Base-by-base conservation (phyloP, 2,888 invertebrate species). In the Mellilla xanthometata region DNA sequence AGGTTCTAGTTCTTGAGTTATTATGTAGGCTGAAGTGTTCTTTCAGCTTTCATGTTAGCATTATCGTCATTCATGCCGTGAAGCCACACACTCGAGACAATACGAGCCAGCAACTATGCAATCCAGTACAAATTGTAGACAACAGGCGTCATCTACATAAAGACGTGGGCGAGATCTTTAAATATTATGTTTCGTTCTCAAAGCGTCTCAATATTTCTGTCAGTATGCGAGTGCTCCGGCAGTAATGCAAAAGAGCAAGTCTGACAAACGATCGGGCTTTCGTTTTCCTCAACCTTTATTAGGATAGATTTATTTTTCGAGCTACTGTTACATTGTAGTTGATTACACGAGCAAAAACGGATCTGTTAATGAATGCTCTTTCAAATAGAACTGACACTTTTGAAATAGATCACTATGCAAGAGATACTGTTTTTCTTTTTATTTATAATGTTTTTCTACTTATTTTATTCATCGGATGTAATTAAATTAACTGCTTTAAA, bases 111-210 rank as follows among this genome's bases (percentile, higher is more conserved):
- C 48, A 41, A 49, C 42, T 47, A 53, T 41, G 47, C 43, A 53
- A 48, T 38, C 47, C 36, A 40, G 42, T 42, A 55, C 53, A 45
- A 49, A 54, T 41, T 54, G 56, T 48, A 41, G 56, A 50, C 49
- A 52, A 56, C 54, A 48, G 49, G 52, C 54, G 54, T 52, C 39
- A 48, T 54, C 52, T 56, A 45, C 54, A 53, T 48, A 52, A 44
- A 46, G 50, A 54, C 47, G 54, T 56, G 52, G 47, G 54, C 41
- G 47, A 48, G 41, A 28, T 47, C 47, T 47, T 47, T 47, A 47
- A 41, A 47, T 47, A 41, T 47, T 47, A 36, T 42, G 38, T 41
- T 48, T 29, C 47, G 41, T 41, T 48, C 47, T 31, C 41, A 33
- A 41, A 41, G 12, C 15, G 32, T 42, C 38, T 34, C 38, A 48